Evolutionary conservation across 2,888 invertebrate genomes (phyloP).

Genomic region (Griposia aprilina): DNA sequence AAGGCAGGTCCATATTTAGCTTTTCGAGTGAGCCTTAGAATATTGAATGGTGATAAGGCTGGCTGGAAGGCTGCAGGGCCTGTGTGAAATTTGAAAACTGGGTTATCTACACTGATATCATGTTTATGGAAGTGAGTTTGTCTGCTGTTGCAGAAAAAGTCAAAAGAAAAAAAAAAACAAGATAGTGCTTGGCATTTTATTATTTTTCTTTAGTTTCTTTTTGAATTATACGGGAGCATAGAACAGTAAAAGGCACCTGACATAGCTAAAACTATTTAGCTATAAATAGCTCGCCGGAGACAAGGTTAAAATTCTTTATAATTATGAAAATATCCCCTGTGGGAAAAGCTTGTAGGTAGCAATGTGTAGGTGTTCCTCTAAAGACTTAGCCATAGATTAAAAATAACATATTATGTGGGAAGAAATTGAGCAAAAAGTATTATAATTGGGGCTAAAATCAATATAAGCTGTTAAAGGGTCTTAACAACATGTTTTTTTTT

Average conservation of each 20-base stretch:
- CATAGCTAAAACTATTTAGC: neutral
- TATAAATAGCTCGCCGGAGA: neutral
- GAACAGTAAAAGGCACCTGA: neutral
- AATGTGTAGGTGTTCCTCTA: conserved; percentile 1
- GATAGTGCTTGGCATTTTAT: neutral
- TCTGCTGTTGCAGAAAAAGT: neutral
- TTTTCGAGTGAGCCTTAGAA: conserved; percentile 31
- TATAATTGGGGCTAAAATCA: neutral
- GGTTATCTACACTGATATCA: neutral
- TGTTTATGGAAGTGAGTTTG: neutral
- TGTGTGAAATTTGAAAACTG: neutral
- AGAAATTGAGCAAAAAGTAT: neutral
- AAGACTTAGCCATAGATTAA: neutral
- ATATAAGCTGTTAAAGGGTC: neutral
- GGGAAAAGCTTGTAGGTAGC: conserved; percentile 1
- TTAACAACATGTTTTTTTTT: neutral
- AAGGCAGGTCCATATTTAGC: conserved; percentile 38
- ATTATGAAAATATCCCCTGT: neutral
- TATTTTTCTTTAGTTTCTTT: neutral
- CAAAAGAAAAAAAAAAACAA: neutral
- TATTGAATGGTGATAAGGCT: neutral
- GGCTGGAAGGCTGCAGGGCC: neutral
- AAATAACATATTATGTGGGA: conserved; percentile 1
- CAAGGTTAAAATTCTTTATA: neutral
- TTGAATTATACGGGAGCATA: too few species aligned